A percentile compares a stretch with the other conserved stretches of the same genome.
Evolutionary conservation across 2,797 vertebrate genomes (phyloP).

Genomic region (Steatocranus sp.): DNA sequence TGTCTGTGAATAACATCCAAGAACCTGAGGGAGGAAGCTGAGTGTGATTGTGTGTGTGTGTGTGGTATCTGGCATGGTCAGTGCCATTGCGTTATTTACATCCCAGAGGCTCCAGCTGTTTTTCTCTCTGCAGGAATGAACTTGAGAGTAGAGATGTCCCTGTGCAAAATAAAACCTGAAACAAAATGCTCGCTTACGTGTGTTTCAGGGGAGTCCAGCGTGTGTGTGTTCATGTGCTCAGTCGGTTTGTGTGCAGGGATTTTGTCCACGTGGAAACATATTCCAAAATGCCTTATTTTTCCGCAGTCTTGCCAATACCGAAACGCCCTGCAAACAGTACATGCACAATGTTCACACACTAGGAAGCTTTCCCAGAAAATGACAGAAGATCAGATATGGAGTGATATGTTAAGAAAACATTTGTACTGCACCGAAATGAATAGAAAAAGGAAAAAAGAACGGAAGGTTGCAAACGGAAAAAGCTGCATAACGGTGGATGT

Average conservation of each 20-base stretch:
- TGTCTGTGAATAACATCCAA: not conserved
- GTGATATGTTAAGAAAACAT: conserved; percentile 21
- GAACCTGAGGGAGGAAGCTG: not conserved
- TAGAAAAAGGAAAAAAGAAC: not conserved
- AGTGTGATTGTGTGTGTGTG: not conserved
- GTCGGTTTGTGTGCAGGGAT: conserved; percentile 3
- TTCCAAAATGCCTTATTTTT: conserved; percentile 3
- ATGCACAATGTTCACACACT: conserved; percentile 1
- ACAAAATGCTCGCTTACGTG: conserved; percentile 18
- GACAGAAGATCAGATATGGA: conserved; percentile 35
- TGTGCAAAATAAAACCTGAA: conserved; percentile 47
- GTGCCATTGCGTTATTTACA: not conserved
- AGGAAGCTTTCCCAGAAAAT: not conserved
- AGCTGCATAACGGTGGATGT: conserved; percentile 8
- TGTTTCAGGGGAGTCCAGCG: not conserved
- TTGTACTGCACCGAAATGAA: conserved; percentile 3
- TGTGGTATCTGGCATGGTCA: conserved; percentile 12
- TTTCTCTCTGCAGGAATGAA: conserved; percentile 48
- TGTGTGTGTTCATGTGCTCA: not conserved
- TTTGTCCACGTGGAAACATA: conserved; percentile 18
- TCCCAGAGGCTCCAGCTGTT: conserved; percentile 39
- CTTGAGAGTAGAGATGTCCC: conserved; percentile 20
- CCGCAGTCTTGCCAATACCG: conserved; percentile 5
- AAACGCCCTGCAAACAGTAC: conserved; percentile 16
- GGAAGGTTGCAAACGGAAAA: not conserved